Percentiles rank a stretch among this genome's conserved stretches.
These are phyloP conservation scores for Natrix natrix DNA, from an alignment of 2,797 vertebrate species.

Conservation along the genomic window DNA sequence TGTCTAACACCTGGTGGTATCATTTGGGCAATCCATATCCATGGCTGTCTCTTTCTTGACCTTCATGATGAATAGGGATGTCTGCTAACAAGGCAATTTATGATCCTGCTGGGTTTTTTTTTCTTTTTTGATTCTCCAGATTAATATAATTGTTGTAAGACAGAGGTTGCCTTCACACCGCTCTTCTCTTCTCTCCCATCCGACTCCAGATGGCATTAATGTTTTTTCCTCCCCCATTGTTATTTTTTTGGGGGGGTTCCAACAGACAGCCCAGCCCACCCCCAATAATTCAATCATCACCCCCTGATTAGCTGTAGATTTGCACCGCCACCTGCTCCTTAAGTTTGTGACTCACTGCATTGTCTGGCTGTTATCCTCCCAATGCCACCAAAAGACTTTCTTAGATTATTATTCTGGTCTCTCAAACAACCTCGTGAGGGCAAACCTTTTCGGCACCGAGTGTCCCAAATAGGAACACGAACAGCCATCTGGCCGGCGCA, in stretches of 20 bases:
- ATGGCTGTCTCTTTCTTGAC: not conserved
- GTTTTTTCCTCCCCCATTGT: constrained; percentile 52
- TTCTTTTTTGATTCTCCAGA: constrained; percentile 29
- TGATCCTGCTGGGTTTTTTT: not conserved
- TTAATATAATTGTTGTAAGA: not conserved
- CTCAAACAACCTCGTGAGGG: not conserved
- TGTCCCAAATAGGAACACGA: too few relatives aligned
- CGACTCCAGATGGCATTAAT: constrained; percentile 56
- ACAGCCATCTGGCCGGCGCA: too few relatives aligned
- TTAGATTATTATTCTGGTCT: not conserved
- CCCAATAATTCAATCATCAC: constrained; percentile 47
- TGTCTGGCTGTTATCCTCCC: constrained; percentile 32
- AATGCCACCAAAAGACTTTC: not conserved
- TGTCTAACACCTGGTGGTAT: too few relatives aligned
- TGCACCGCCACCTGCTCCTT: constrained; percentile 38
- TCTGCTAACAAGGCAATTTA: not conserved
- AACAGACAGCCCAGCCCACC: constrained; percentile 60
- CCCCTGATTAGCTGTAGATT: constrained; percentile 55
- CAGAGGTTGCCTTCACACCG: not conserved
- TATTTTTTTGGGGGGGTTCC: constrained; percentile 27
- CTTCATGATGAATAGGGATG: not conserved
- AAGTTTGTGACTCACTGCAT: constrained; percentile 46
- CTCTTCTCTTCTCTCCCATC: constrained; percentile 24
- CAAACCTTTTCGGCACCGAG: too few relatives aligned
- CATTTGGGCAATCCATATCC: too few relatives aligned